phyloP scores from a whole-genome alignment of 2,113 vertebrate species.

The Engraulis encrasicolus region DNA sequence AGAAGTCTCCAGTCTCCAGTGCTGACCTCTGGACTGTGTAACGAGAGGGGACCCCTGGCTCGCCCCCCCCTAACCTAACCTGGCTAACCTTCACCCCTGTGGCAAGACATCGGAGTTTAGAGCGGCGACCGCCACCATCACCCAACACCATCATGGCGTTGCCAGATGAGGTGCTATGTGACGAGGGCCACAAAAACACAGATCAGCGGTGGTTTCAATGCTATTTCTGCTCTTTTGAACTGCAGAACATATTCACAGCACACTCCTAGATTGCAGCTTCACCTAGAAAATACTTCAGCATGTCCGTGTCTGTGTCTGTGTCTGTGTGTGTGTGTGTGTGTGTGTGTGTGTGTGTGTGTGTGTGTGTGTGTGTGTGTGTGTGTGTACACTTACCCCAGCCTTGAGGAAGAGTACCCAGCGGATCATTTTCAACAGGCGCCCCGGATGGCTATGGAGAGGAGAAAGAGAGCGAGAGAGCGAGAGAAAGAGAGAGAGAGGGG shows the following conservation, averaged over 20 bases:
- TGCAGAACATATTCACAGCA: no score
- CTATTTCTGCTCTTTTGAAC: no score
- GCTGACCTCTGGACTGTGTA: no score
- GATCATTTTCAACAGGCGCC: slow-evolving; percentile 88
- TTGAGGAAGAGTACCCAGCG: slow-evolving; percentile 88
- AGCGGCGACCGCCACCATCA: neutral
- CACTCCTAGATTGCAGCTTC: neutral
- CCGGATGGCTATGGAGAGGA: slow-evolving; percentile 81
- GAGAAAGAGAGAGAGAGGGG: slow-evolving; percentile 48
- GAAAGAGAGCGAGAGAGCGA: slow-evolving; percentile 28
- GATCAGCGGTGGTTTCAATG: no score
- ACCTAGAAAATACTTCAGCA: neutral
- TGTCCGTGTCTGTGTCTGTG: slow-evolving; percentile 1
- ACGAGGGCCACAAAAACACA: neutral
- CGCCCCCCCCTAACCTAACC: neutral
- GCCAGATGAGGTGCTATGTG: neutral
- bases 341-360: slow-evolving; percentile 19
- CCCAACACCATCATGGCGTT: neutral
- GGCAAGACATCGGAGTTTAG: neutral
- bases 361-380: slow-evolving; percentile 23
- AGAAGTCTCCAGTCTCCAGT: neutral
- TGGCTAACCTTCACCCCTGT: neutral
- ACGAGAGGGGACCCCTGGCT: neutral
- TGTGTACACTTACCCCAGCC: slow-evolving; percentile 93
- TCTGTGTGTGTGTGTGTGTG: slow-evolving; percentile 13